Evolutionary conservation across 2,113 vertebrate species (phyloP).

Genomic region (Silurus glanis): DNA sequence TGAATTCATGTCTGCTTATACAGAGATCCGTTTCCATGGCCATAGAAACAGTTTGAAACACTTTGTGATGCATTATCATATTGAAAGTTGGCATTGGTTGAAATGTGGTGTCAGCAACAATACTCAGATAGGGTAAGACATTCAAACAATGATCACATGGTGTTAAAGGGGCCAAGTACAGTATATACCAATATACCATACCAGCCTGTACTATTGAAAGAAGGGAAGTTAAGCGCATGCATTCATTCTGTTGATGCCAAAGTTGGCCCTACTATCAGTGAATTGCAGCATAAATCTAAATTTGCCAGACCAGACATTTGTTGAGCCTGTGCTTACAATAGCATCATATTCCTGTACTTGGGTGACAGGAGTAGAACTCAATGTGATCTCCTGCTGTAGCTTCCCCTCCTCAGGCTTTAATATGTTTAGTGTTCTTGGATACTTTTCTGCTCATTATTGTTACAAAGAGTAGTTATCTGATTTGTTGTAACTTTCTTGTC

Average conservation of each 20-base stretch:
- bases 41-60: constrained; percentile 4
- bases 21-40: neutral
- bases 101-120: neutral
- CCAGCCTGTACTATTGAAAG: neutral
- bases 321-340: neutral
- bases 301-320: neutral
- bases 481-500: neutral
- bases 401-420: neutral
- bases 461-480: neutral
- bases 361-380: neutral
- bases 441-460: neutral
- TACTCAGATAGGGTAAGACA: neutral
- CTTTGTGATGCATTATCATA: neutral
- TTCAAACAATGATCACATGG: neutral
- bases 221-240: neutral
- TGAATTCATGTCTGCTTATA: neutral
- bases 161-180: neutral
- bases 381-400: neutral
- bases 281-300: neutral
- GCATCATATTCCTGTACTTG: neutral
- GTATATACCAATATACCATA: neutral
- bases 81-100: neutral
- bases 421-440: neutral
- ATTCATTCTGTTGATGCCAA: neutral
- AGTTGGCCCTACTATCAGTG: neutral